Evolutionary conservation across 2,888 invertebrate species (phyloP), one percentile per base, ranked within the genome.

Genomic region (Resseliella maxima): DNA sequence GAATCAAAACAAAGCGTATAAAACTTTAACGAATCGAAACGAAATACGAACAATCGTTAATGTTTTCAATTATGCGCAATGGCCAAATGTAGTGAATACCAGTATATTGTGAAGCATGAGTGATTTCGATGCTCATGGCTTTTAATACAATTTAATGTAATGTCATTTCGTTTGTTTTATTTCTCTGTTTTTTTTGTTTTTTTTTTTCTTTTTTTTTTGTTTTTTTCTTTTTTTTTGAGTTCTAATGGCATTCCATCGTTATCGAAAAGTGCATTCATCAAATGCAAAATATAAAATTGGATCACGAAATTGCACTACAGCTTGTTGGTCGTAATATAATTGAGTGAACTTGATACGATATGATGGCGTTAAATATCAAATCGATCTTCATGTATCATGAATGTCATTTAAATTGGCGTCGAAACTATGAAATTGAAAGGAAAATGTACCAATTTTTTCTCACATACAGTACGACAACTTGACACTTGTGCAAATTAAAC

Each of bases 371-470:
- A 31, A 72, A 72, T 72, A 72, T 35, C 72, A 72, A 27, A 72
- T 72, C 72, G 72, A 72, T 72, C 72, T 15, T 31, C 72, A 72
- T 41, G n/a, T n/a, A n/a, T n/a, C n/a, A n/a, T 72, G 72, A 72
- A 72, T 72, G 72, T 72, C 72, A 72, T 31, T 72, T 15, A 72
- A 31, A 72, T 72, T 8, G 59, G 59, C 27, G 59, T 59, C 21
- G 50, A 18, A 18, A 5, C 15, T 50, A 15, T 50, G 8, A 24
- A 59, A 59, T 72, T 72, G 72, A 72, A 72, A 72, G 72, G 72
- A n/a, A 72, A 72, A 31, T 72, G 31, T 72, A 18, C 31, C 72
- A 31, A 72, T 31, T 27, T 12, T 72, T 35, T 72, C 72, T 1
- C 72, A 72, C 21, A 41, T 18, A 21, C 72, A 27, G 31, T 35